These are phyloP conservation scores for Esox masquinongy DNA, from an alignment of 2,797 vertebrate species.

Conservation along the genomic window DNA sequence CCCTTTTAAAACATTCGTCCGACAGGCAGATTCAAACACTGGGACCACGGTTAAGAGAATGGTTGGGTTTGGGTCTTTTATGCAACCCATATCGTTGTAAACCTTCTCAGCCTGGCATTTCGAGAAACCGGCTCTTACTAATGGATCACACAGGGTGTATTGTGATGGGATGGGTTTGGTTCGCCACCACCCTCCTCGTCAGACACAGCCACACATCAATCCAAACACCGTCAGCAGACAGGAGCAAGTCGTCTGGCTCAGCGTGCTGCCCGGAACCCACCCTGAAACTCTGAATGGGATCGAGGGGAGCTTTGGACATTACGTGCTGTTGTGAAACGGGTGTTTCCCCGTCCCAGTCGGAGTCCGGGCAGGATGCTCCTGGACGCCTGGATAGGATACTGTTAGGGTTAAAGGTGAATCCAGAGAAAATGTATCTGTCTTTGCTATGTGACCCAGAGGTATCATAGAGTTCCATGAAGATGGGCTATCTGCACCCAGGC, in stretches of 20 bases:
- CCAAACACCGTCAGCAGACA: constrained; percentile 65
- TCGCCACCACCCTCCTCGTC: constrained; percentile 33
- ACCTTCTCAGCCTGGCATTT: constrained; percentile 55
- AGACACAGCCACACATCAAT: constrained; percentile 78
- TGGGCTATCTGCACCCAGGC: constrained; percentile 49
- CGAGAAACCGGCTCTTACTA: constrained; percentile 82
- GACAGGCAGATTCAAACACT: constrained; percentile 48
- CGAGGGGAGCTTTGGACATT: constrained; percentile 35
- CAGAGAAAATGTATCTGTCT: constrained; percentile 35
- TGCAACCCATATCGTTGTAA: constrained; percentile 74
- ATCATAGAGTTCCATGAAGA: constrained; percentile 56
- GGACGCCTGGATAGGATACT: constrained; percentile 14
- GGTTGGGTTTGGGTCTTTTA: constrained; percentile 73
- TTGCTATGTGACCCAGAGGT: constrained; percentile 55
- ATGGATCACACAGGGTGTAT: constrained; percentile 74
- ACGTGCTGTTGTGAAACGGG: background rate
- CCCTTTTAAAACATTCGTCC: constrained; percentile 30
- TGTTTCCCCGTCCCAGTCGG: constrained; percentile 31
- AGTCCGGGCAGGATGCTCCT: constrained; percentile 49
- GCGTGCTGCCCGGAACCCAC: constrained; percentile 33
- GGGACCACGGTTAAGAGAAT: constrained; percentile 71
- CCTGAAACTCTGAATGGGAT: constrained; percentile 52
- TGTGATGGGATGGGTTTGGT: constrained; percentile 46
- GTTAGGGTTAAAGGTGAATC: constrained; percentile 43
- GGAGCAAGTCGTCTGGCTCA: constrained; percentile 1